Conservation (phyloP, 1,140 invertebrate genomes). For the Drosophila funebris region DNA sequence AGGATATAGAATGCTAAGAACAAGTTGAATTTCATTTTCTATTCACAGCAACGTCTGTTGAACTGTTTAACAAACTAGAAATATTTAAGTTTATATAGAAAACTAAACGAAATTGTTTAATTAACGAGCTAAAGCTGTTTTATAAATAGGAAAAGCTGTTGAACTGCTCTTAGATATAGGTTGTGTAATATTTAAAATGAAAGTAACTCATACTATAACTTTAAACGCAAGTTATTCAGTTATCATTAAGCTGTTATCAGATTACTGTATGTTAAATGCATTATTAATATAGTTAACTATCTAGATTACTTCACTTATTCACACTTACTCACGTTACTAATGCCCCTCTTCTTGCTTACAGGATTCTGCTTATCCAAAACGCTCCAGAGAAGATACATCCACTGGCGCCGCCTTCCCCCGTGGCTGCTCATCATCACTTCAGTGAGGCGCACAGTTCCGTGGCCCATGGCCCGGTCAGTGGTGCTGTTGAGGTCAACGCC, state of each 20-base stretch:
- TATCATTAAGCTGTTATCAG: too few species aligned
- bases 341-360: conserved; percentile 82
- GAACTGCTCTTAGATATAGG: too few species aligned
- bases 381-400: conserved; percentile 90
- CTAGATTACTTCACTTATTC: too few species aligned
- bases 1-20: neutral
- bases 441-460: conserved; percentile 48
- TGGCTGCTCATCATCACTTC: conserved; percentile 61
- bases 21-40: conserved; percentile 1
- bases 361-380: conserved; percentile 96
- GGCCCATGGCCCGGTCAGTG: conserved; percentile 45
- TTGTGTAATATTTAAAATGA: too few species aligned
- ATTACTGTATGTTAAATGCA: too few species aligned
- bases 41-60: too few species aligned
- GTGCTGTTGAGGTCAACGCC: conserved; percentile 65
- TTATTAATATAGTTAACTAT: too few species aligned
- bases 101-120: neutral
- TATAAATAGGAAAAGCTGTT: neutral
- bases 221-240: too few species aligned
- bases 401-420: conserved; percentile 84
- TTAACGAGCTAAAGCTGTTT: neutral
- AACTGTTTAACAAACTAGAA: neutral
- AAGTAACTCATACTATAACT: neutral
- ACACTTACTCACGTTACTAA: too few species aligned
- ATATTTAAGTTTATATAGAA: conserved; percentile 6